Evolutionary conservation across 2,113 vertebrate species (phyloP).

Genomic region (Melanotaenia duboulayi): DNA sequence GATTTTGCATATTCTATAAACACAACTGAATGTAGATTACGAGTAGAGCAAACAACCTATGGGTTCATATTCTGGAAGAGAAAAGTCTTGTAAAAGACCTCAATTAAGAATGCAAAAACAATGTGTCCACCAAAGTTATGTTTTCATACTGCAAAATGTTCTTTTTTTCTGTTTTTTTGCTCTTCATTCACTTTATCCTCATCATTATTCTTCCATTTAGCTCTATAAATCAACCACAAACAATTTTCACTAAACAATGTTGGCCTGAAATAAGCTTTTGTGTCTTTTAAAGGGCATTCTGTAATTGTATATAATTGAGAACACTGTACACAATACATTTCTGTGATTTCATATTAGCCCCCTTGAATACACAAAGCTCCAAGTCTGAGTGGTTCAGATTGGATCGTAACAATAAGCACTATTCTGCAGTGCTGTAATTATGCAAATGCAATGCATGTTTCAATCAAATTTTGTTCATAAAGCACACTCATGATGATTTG

Average conservation of each 20-base stretch:
- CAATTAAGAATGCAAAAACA: not conserved
- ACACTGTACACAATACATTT: slow-evolving; percentile 76
- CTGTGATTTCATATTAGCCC: slow-evolving; percentile 74
- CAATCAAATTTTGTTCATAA: slow-evolving; percentile 75
- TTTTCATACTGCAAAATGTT: slow-evolving; percentile 33
- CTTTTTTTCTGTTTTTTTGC: slow-evolving; percentile 34
- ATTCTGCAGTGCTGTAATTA: slow-evolving; percentile 71
- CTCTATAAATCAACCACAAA: slow-evolving; percentile 65
- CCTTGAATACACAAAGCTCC: slow-evolving; percentile 71
- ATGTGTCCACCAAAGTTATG: slow-evolving; percentile 9
- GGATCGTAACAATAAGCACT: slow-evolving; percentile 75
- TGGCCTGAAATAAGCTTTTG: slow-evolving; percentile 68
- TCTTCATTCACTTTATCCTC: slow-evolving; percentile 48
- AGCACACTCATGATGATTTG: slow-evolving; percentile 71
- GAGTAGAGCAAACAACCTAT: not conserved
- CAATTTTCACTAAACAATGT: slow-evolving; percentile 72
- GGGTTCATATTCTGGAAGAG: not conserved
- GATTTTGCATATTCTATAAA: too few species aligned
- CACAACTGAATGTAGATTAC: too few species aligned
- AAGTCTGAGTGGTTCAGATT: slow-evolving; percentile 77
- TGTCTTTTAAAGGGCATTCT: slow-evolving; percentile 69
- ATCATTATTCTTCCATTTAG: slow-evolving; percentile 58
- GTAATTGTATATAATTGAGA: slow-evolving; percentile 78
- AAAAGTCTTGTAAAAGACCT: not conserved
- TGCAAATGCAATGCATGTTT: slow-evolving; percentile 77